phyloP scores from a whole-genome alignment of 2,888 invertebrate genomes.

The Linnaemya vulpina region DNA sequence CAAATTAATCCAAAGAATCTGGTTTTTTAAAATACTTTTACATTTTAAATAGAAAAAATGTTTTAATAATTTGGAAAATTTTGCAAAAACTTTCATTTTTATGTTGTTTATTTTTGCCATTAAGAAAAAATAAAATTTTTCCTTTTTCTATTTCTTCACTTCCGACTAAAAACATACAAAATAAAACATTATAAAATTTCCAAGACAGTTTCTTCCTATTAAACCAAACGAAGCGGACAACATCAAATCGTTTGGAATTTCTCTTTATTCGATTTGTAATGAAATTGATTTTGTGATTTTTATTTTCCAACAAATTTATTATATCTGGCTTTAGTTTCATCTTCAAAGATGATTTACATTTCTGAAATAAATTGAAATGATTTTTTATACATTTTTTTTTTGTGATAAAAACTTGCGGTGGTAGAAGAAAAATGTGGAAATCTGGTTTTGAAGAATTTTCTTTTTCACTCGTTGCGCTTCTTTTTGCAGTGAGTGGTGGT shows the following conservation, averaged over 20 bases:
- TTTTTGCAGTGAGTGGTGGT: not conserved
- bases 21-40: too few relatives aligned
- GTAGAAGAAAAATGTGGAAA: conserved; percentile 34
- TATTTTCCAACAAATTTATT: not conserved
- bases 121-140: not conserved
- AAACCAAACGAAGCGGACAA: conserved; percentile 18
- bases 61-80: too few relatives aligned
- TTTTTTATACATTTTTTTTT: not conserved
- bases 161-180: not conserved
- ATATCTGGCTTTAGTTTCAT: not conserved
- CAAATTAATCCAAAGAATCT: too few relatives aligned
- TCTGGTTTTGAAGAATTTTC: conserved; percentile 46
- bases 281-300: conserved; percentile 12
- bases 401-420: not conserved
- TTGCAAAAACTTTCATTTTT: not conserved
- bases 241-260: conserved; percentile 43
- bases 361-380: not conserved
- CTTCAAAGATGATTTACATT: conserved; percentile 38
- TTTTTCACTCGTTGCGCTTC: conserved; percentile 3
- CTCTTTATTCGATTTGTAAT: conserved; percentile 14
- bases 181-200: conserved; percentile 2
- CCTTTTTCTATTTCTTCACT: not conserved
- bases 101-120: not conserved
- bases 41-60: too few relatives aligned
- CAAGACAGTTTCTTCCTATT: not conserved